Evolutionary conservation across 2,888 invertebrate species (phyloP), one percentile per base, ranked within the genome.

Genomic region (Hydriomena furcata): DNA sequence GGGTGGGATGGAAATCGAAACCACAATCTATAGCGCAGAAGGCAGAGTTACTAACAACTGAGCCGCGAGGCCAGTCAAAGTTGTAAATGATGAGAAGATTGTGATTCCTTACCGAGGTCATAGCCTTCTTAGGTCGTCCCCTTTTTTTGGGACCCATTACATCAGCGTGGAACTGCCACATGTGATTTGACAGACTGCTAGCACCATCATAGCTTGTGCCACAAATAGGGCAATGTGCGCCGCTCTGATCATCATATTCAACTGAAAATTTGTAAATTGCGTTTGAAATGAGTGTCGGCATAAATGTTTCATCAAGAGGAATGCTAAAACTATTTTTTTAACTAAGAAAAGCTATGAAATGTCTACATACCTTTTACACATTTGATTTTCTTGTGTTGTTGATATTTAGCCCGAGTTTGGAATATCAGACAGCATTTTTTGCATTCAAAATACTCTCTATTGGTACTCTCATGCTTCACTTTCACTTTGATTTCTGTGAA

Each of bases 141-240:
- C 85, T 73, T 57, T 86, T 89, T 60, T 82, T 88, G n/a, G 86
- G 84, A 1, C 84, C 85, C 87, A 86, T 84, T 4, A 88, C 57
- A 8, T 87, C 84, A 5, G 80, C 65, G 58, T 87, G 87, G 30
- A 55, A 67, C 20, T 75, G 70, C 83, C 83, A 84, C 77, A 87
- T 83, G 47, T 86, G 89, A 47, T 81, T 79, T 0, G 84, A 82
- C 8, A 86, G 71, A 47, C 65, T 76, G 12, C 74, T 79, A 1
- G 79, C 70, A 42, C 83, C 79, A 10, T 71, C 66, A 47, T 79
- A 84, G 37, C 73, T 75, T 8, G 68, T 73, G 2, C 79, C 81
- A 52, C 87, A 87, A 5, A 86, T 61, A 0, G 87, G 87, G 38
- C 88, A 88, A 55, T 74, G 82, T 10, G 81, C 78, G 17, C 71